Conservation (phyloP, 2,888 invertebrate species). For the Eupithecia abbreviata region DNA sequence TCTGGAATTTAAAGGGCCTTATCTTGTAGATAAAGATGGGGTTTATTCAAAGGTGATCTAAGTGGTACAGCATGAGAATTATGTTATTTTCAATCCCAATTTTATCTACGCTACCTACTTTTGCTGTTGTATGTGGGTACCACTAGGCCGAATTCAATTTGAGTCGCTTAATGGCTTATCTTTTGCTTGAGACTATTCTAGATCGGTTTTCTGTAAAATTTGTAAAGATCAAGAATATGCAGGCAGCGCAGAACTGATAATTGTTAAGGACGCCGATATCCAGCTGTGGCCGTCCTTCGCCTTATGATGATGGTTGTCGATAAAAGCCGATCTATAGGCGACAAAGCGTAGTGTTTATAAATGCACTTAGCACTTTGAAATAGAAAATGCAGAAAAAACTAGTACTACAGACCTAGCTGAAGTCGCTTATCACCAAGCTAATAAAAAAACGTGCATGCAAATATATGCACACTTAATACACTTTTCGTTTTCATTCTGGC, state of each 20-base stretch:
- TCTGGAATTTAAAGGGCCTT: neutral
- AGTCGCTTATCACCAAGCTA: neutral
- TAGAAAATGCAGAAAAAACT: neutral
- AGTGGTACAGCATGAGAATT: no score
- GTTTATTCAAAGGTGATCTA: no score
- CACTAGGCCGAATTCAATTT: neutral
- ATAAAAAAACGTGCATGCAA: neutral
- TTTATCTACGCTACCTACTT: no score
- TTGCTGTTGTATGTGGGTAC: neutral
- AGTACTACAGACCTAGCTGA: neutral
- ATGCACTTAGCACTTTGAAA: neutral
- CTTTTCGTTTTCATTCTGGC: conserved; percentile 37
- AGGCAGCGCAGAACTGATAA: neutral
- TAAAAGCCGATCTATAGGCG: neutral
- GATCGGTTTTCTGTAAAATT: neutral
- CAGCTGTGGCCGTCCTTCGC: neutral
- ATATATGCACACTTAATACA: conserved; percentile 25
- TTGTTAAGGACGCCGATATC: neutral
- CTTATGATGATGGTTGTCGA: neutral
- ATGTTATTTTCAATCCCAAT: no score
- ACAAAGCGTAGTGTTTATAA: neutral
- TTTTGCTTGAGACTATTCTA: neutral
- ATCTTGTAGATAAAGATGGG: neutral
- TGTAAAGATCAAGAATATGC: neutral
- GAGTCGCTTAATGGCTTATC: neutral